Percentiles rank a stretch among this genome's conserved stretches.
phyloP scores from a whole-genome alignment of 1,140 invertebrate species.

The Hypsibius dujardini region DNA sequence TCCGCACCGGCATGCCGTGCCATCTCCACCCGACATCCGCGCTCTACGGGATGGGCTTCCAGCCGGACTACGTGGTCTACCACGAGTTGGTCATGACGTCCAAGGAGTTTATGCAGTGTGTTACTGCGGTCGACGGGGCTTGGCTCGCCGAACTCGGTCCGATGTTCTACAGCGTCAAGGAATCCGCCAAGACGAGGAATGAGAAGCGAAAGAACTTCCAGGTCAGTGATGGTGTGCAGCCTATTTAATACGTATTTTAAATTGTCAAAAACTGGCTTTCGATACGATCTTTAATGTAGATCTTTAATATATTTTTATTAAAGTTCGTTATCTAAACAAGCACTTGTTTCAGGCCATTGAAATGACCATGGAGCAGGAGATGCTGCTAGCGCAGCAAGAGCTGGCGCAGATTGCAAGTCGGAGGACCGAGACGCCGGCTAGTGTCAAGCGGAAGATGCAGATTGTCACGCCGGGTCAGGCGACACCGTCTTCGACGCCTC shows the following conservation, averaged over 20 bases:
- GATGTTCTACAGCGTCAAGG: conserved; percentile 88
- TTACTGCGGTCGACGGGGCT: conserved; percentile 89
- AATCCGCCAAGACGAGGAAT: conserved; percentile 31
- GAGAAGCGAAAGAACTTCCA: conserved; percentile 38
- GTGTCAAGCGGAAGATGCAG: conserved; percentile 27
- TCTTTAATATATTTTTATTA: too few species aligned
- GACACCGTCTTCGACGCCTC: too few species aligned
- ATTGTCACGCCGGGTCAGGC: conserved; percentile 50
- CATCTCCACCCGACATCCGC: conserved; percentile 96
- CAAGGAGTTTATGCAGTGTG: conserved; percentile 99
- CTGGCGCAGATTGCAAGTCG: conserved; percentile 59
- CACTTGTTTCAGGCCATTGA: conserved; percentile 73
- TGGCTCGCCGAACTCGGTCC: conserved; percentile 96
- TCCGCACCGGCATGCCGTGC: conserved; percentile 94
- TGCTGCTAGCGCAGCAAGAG: conserved; percentile 70
- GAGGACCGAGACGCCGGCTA: conserved; percentile 29
- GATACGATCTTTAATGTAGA: too few species aligned
- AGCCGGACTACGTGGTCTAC: conserved; percentile 94
- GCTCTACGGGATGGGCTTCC: conserved; percentile 89
- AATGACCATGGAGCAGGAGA: conserved; percentile 84
- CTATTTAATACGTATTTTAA: too few species aligned
- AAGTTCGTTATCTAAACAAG: too few species aligned
- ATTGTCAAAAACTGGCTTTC: too few species aligned
- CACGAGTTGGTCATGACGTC: conserved; percentile 92
- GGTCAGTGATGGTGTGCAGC: too few species aligned